These are phyloP conservation scores for Tipula helvola DNA, from an alignment of 2,888 invertebrate species.

Conservation along the genomic window DNA sequence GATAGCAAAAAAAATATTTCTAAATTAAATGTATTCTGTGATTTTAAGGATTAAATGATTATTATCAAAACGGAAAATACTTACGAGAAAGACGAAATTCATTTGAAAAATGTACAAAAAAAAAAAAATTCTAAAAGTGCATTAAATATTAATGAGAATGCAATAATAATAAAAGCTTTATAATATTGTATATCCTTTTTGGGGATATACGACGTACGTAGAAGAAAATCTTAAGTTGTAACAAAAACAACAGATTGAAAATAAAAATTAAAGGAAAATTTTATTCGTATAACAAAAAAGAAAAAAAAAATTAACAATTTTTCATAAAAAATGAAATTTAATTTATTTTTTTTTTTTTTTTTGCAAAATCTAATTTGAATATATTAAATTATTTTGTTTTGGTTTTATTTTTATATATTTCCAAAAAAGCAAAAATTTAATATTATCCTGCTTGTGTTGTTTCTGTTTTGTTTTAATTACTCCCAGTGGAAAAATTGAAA, in stretches of 20 bases:
- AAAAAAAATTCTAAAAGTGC: not conserved
- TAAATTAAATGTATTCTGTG: not conserved
- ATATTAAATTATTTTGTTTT: not conserved
- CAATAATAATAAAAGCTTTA: constrained; percentile 4
- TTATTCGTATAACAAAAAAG: not conserved
- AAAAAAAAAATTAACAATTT: not conserved
- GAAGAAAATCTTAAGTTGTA: not conserved
- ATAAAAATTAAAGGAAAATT: not conserved
- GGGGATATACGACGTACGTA: not conserved
- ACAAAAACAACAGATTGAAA: not conserved
- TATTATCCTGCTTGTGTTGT: not conserved
- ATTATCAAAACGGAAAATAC: not conserved
- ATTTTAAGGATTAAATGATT: not conserved
- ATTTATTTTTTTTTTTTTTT: not conserved
- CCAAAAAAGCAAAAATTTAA: not conserved
- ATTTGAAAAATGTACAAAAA: not conserved
- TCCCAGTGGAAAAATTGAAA: constrained; percentile 8
- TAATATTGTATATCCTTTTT: not conserved
- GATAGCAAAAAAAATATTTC: not conserved
- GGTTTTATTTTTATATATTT: not conserved
- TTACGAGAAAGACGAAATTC: not conserved
- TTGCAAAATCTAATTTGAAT: not conserved
- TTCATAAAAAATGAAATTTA: not conserved
- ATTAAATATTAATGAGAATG: constrained; percentile 4
- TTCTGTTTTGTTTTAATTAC: constrained; percentile 6